Evolutionary conservation across 2,797 vertebrate species (phyloP), one percentile per base, ranked within the genome.

Genomic region (Ispidina lecontei): DNA sequence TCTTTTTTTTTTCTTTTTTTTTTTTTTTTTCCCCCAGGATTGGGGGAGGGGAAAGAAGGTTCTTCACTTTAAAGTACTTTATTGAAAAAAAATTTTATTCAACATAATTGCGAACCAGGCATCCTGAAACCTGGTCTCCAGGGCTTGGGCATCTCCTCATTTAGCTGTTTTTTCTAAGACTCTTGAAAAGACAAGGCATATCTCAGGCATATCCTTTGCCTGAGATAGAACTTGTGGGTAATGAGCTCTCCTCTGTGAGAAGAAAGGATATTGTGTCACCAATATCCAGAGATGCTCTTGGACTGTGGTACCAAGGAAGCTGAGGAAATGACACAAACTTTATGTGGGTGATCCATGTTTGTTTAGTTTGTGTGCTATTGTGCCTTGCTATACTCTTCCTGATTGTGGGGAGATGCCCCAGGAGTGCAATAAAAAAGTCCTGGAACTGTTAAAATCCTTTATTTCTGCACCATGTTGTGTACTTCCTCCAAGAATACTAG

Each of bases 11-110:
- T 11, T 5, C 13, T 37, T 37, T 37, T 37, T 37, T 37, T 39
- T 39, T 39, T 37, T 14, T n/a, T n/a, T n/a, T n/a, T n/a, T n/a
- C n/a, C 13, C 37, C 37, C 37, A 14, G 37, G 37, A 14, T 6
- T 39, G 37, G 13, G 37, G 37, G 25, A 72, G 84, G 23, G 23
- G 21, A 25, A 49, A 70, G 60, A 94, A 90, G 12, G 69, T 91
- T 95, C 72, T 81, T 93, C 37, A 8, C 73, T 79, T 93, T 49
- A 5, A 88, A 79, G 37, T 43, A 59, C 25, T 49, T 95, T 43
- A 35, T 21, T 91, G 81, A 58, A 68, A 90, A 84, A 54, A 46
- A 76, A 43, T 60, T 94, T 84, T 33, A 20, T 71, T 83, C 77
- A 91, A 74, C 9, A 6, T 55, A 72, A 72, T 82, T 68, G 86